These are phyloP conservation scores for Agriotes lineatus DNA, from an alignment of 2,888 invertebrate species.

Conservation along the genomic window DNA sequence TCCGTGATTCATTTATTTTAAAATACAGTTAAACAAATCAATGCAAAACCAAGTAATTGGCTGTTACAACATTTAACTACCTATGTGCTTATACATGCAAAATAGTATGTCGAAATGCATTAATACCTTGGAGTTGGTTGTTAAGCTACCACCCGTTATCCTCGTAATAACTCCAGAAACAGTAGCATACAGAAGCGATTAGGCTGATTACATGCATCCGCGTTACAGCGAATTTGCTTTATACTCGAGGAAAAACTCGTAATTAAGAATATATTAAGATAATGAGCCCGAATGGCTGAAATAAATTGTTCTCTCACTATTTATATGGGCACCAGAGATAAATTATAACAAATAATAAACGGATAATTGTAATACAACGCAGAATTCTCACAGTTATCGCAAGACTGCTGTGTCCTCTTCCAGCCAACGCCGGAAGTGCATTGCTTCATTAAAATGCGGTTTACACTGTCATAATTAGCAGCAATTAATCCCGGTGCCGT, in stretches of 20 bases:
- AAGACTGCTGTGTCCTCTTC: not conserved
- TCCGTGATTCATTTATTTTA: no score
- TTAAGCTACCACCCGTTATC: not conserved
- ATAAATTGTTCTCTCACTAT: not conserved
- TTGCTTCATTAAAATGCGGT: not conserved
- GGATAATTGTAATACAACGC: not conserved
- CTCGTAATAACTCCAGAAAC: not conserved
- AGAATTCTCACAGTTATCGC: not conserved
- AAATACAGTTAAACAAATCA: no score
- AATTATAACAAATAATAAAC: not conserved
- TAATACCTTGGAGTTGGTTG: no score
- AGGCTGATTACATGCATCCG: not conserved
- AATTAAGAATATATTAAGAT: not conserved
- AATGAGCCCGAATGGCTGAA: not conserved
- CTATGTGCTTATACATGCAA: no score
- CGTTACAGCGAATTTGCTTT: no score
- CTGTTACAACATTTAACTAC: no score
- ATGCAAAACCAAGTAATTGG: no score
- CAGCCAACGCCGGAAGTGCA: not conserved
- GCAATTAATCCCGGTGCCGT: no score
- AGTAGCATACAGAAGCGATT: not conserved
- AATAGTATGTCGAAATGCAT: no score
- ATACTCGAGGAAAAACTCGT: not conserved
- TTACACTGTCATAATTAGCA: not conserved
- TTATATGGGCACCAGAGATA: not conserved